Evolutionary conservation across 2,888 invertebrate genomes (phyloP).

Genomic region (Drosophila emarginata): DNA sequence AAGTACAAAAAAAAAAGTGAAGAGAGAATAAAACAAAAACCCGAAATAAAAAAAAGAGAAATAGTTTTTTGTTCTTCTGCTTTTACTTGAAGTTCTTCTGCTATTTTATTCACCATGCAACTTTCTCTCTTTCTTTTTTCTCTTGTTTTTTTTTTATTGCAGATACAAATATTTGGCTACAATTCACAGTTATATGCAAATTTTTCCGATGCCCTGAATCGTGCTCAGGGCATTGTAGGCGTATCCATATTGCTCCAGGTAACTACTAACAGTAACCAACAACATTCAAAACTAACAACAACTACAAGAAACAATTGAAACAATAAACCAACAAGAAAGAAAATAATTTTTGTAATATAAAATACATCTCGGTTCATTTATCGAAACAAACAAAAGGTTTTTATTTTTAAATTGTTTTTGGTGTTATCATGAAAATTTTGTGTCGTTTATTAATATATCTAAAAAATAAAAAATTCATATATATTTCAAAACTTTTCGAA

Average conservation of each 20-base stretch:
- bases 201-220: slow-evolving; percentile 96
- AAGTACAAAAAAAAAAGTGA: not conserved
- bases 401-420: too few relatives aligned
- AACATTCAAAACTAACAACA: slow-evolving; percentile 9
- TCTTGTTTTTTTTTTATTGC: slow-evolving; percentile 83
- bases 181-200: slow-evolving; percentile 98
- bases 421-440: too few relatives aligned
- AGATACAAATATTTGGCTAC: slow-evolving; percentile 99
- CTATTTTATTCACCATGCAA: not conserved
- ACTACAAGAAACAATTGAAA: not conserved
- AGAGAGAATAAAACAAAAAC: not conserved
- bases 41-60: not conserved
- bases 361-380: too few relatives aligned
- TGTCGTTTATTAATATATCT: not conserved
- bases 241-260: slow-evolving; percentile 97
- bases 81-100: not conserved
- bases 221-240: slow-evolving; percentile 97
- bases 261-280: slow-evolving; percentile 55
- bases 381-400: too few relatives aligned
- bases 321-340: not conserved
- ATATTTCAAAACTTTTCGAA: too few relatives aligned
- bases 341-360: not conserved
- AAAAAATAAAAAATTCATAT: too few relatives aligned
- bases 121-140: not conserved
- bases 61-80: not conserved